A percentile compares a stretch with the other conserved stretches of the same genome.
Evolutionary conservation across 2,797 vertebrate genomes (phyloP).

Genomic region (Leuciscus waleckii): DNA sequence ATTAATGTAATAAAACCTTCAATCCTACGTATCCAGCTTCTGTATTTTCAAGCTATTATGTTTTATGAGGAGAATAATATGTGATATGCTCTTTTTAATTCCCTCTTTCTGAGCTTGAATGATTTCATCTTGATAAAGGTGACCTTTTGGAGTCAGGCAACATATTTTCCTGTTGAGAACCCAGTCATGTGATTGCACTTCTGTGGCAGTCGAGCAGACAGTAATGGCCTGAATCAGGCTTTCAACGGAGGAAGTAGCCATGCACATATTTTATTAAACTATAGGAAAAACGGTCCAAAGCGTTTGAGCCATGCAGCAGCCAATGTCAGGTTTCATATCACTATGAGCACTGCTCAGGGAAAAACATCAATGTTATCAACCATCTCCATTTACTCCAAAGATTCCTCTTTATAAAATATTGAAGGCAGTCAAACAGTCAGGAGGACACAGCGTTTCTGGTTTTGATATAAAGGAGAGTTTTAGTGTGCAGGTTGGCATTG

Average conservation of each 20-base stretch:
- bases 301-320: neutral
- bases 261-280: conserved; percentile 35
- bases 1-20: neutral
- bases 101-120: conserved; percentile 10
- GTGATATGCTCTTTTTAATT: conserved; percentile 13
- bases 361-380: conserved; percentile 27
- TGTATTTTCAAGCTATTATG: neutral
- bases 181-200: conserved; percentile 13
- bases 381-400: conserved; percentile 29
- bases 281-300: neutral
- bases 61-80: conserved; percentile 35
- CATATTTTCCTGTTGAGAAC: conserved; percentile 13
- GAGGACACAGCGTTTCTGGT: neutral
- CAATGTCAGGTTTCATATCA: conserved; percentile 34
- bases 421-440: conserved; percentile 21
- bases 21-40: neutral
- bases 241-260: neutral
- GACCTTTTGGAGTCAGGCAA: conserved; percentile 19
- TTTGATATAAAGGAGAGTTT: neutral
- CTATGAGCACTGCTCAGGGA: neutral
- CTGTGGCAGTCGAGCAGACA: conserved; percentile 1
- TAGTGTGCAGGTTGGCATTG: neutral
- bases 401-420: conserved; percentile 40
- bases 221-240: neutral
- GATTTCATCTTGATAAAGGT: conserved; percentile 28